Percentiles rank a stretch among this genome's conserved stretches.
Conservation (phyloP, 2,888 invertebrate genomes). For the Rhingia rostrata region DNA sequence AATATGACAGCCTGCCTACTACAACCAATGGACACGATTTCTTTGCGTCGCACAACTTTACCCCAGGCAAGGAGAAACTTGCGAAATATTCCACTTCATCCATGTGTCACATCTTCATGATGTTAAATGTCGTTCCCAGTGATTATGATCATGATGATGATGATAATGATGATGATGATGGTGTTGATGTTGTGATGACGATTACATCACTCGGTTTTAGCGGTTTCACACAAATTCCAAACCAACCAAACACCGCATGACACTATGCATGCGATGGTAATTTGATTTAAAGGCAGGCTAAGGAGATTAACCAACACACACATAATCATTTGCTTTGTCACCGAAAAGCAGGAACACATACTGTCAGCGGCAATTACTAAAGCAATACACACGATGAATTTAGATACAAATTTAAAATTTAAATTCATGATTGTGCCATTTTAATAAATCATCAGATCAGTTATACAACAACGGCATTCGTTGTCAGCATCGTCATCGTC, state of each 20-base stretch:
- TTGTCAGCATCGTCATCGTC: background rate
- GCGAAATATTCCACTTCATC: constrained; percentile 53
- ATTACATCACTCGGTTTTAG: constrained; percentile 70
- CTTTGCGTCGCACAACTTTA: constrained; percentile 44
- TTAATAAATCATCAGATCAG: constrained; percentile 72
- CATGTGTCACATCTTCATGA: constrained; percentile 67
- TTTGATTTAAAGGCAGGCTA: constrained; percentile 57
- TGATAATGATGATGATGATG: constrained; percentile 13
- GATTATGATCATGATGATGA: background rate
- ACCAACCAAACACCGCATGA: constrained; percentile 30
- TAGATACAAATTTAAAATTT: constrained; percentile 59
- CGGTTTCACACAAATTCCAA: constrained; percentile 62
- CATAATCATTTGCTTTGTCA: too few relatives aligned
- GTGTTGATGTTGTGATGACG: constrained; percentile 45
- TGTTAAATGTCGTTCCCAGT: constrained; percentile 34
- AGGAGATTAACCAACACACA: constrained; percentile 45
- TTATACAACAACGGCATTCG: constrained; percentile 30
- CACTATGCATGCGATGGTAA: constrained; percentile 39
- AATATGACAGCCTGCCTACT: constrained; percentile 54
- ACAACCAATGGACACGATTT: constrained; percentile 50
- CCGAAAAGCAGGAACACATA: background rate
- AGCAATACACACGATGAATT: constrained; percentile 19
- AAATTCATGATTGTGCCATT: constrained; percentile 67
- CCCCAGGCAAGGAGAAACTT: constrained; percentile 46
- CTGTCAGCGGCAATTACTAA: constrained; percentile 30